These are phyloP conservation scores for Archegozetes longisetosus DNA, from an alignment of 1,140 invertebrate genomes.

Conservation along the genomic window DNA sequence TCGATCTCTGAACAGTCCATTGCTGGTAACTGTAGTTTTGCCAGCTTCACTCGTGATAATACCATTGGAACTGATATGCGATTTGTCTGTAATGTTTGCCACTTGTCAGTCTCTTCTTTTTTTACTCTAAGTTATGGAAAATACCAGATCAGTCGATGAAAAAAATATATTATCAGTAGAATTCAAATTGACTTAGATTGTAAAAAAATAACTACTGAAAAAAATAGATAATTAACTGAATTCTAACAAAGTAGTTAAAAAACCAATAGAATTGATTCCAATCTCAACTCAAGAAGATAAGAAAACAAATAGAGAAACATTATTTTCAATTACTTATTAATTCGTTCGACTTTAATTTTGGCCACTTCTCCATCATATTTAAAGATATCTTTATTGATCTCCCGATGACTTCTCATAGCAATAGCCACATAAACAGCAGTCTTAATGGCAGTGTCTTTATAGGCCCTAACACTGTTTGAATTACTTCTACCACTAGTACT, in stretches of 20 bases:
- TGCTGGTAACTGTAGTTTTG: not conserved
- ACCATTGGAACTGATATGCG: not conserved
- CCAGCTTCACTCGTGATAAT: not conserved
- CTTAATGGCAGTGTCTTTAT: conserved; percentile 5
- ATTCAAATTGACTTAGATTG: too few relatives aligned
- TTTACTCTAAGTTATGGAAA: too few relatives aligned
- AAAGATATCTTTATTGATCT: not conserved
- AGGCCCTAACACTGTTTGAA: not conserved
- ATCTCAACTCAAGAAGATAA: too few relatives aligned
- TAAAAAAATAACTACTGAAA: too few relatives aligned
- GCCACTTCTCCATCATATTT: not conserved
- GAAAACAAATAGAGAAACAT: too few relatives aligned
- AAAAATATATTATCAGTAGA: not conserved
- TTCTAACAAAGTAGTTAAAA: too few relatives aligned
- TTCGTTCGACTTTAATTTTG: too few relatives aligned
- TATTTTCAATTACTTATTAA: too few relatives aligned
- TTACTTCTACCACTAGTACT: not conserved
- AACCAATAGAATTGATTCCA: too few relatives aligned
- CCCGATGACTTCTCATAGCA: not conserved
- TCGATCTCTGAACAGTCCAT: not conserved
- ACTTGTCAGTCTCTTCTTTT: not conserved
- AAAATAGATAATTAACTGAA: too few relatives aligned
- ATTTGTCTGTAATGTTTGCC: not conserved
- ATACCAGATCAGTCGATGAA: not conserved
- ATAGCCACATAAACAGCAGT: conserved; percentile 15